Conservation (phyloP, 2,888 invertebrate genomes). For the Portevinia maculata region DNA sequence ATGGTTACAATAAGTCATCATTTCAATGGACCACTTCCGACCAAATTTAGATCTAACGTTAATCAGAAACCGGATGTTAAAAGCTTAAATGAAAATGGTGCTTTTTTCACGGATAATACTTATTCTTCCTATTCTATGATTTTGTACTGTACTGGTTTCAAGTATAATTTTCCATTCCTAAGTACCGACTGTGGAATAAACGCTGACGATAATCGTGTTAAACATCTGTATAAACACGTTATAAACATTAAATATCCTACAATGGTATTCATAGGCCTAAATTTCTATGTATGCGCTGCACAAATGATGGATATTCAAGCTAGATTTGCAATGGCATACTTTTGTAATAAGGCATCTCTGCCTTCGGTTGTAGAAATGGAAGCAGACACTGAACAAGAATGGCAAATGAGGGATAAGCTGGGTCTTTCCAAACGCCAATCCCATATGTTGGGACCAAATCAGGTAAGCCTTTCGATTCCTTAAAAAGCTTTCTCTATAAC, state of each 20-base stretch:
- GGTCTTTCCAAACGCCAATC: conserved; percentile 90
- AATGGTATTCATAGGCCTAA: conserved; percentile 91
- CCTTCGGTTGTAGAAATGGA: conserved; percentile 87
- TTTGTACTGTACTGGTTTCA: conserved; percentile 92
- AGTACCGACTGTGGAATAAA: conserved; percentile 87
- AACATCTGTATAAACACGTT: conserved; percentile 93
- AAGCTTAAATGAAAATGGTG: conserved; percentile 84
- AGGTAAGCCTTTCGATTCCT: conserved; percentile 81
- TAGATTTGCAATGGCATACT: conserved; percentile 86
- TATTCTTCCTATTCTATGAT: conserved; percentile 86
- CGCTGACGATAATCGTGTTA: conserved; percentile 91
- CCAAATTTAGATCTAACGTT: conserved; percentile 87
- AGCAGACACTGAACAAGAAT: conserved; percentile 85
- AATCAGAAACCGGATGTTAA: conserved; percentile 86
- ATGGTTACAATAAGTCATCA: conserved; percentile 89
- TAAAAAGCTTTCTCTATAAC: not conserved
- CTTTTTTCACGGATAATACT: conserved; percentile 87
- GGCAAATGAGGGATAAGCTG: conserved; percentile 84
- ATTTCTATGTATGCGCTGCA: conserved; percentile 92
- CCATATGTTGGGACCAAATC: conserved; percentile 91
- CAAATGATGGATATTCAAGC: conserved; percentile 94
- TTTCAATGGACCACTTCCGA: conserved; percentile 85
- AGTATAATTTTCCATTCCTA: conserved; percentile 91
- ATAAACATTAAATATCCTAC: conserved; percentile 91
- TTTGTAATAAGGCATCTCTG: conserved; percentile 86